Base-by-base conservation (phyloP, 2,797 vertebrate species). In the Pitangus sulphuratus region DNA sequence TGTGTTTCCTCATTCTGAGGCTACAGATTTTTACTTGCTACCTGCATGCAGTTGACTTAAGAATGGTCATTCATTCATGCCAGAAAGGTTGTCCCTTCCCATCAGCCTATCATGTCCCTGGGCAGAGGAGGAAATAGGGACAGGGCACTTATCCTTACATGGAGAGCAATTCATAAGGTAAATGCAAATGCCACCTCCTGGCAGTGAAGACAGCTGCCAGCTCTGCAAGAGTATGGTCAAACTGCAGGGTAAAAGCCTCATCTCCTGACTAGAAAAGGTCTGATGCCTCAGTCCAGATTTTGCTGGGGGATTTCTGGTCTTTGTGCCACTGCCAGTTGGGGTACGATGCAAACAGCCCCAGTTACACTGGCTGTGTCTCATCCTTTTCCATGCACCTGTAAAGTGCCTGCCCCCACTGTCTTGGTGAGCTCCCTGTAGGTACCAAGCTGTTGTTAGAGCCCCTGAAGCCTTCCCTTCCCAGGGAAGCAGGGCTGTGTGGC, bases 331-430 rank as follows among this genome's bases (percentile, higher is more conserved):
- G 48, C 18, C 10, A 18, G 18, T 0, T 37, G 31, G 26, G 35
- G 26, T 37, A 14, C 0, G 1, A 25, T 48, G 30, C 69, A 30
- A 50, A 42, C 22, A 75, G 65, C 19, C 47, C 50, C 3, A 1
- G 48, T 40, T n/a, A 28, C 11, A 6, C 8, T 13, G 19, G 18
- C 48, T 42, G 50, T 26, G 40, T 42, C 33, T 39, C 1, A 3
- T 35, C 33, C 78, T 50, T 37, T 58, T 89, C 48, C 26, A 11
- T 42, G 78, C 54, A 24, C 12, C 31, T 45, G 30, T 37, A 2
- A 17, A 61, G 30, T 30, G 51, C 28, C 33, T 21, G 72, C 18
- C 8, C 26, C 40, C 7, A 2, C 5, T 2, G 1, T 6, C 44
- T 28, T 10, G 13, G 24, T 39, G 70, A 65, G 31, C 40, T 60